These are phyloP conservation scores for Rhinatrema bivittatum DNA, from an alignment of 2,797 vertebrate genomes.

Conservation along the genomic window DNA sequence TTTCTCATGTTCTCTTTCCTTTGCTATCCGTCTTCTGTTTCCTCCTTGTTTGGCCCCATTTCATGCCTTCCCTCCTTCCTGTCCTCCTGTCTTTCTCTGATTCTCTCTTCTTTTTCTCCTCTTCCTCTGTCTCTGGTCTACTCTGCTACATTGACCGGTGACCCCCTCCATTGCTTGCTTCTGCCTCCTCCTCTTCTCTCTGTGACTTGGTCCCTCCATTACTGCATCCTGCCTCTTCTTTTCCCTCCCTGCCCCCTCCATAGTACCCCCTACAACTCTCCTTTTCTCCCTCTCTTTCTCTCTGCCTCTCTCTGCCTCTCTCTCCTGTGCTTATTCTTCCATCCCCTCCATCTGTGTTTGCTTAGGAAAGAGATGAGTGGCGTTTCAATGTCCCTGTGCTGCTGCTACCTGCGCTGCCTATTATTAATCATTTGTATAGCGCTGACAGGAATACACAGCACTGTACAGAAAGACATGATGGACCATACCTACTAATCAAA, in stretches of 20 bases:
- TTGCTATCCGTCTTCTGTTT: no score
- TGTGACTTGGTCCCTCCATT: not conserved
- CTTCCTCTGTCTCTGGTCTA: not conserved
- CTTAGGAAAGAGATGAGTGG: no score
- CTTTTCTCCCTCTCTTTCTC: not conserved
- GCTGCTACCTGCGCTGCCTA: no score
- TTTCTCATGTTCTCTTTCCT: no score
- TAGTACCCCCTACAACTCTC: not conserved
- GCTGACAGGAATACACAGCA: no score
- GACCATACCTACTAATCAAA: no score
- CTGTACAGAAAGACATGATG: no score
- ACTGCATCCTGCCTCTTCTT: not conserved
- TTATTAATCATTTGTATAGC: no score
- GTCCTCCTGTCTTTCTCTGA: not conserved
- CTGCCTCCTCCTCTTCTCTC: not conserved
- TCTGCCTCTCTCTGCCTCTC: not conserved
- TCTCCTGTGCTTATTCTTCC: not conserved
- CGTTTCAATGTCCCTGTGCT: no score
- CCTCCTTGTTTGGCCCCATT: no score
- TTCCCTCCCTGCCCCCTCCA: not conserved
- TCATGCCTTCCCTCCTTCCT: not conserved
- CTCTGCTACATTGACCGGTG: not conserved
- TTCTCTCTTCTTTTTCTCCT: not conserved
- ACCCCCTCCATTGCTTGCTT: conserved; percentile 1
- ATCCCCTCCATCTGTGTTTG: not conserved